A percentile compares a stretch with the other conserved stretches of the same genome.
Conservation (phyloP, 2,113 vertebrate species). For the Henicopernis longicauda region DNA sequence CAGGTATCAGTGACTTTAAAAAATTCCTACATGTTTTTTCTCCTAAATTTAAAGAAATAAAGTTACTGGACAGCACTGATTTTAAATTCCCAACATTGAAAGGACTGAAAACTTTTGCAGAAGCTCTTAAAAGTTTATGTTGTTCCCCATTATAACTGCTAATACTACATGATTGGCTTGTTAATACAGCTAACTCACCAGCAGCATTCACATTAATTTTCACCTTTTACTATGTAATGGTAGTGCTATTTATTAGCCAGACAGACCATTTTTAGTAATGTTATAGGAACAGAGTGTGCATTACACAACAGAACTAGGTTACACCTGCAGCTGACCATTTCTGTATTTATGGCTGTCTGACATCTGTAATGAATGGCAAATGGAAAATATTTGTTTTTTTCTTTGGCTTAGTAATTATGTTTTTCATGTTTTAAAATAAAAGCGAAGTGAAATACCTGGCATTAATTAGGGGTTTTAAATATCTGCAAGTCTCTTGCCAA, state of each 20-base stretch:
- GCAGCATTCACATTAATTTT: slow-evolving; percentile 40
- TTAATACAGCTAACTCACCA: slow-evolving; percentile 28
- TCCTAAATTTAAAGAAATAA: neutral
- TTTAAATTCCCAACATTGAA: neutral
- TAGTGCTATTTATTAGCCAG: slow-evolving; percentile 56
- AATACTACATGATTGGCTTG: slow-evolving; percentile 18
- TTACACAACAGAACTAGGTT: slow-evolving; percentile 33
- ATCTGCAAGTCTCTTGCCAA: slow-evolving; percentile 29
- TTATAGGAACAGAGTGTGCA: slow-evolving; percentile 40
- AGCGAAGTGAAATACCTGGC: slow-evolving; percentile 35
- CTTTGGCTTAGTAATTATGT: neutral
- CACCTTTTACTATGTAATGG: slow-evolving; percentile 44
- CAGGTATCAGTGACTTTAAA: neutral
- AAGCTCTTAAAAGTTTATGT: slow-evolving; percentile 40
- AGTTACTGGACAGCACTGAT: neutral
- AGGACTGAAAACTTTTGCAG: neutral
- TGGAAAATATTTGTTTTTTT: slow-evolving; percentile 49
- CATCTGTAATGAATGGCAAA: slow-evolving; percentile 54
- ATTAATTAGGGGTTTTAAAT: slow-evolving; percentile 64
- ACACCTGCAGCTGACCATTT: slow-evolving; percentile 60
- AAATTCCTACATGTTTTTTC: neutral
- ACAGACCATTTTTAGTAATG: slow-evolving; percentile 47
- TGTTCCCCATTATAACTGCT: slow-evolving; percentile 1
- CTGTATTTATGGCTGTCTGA: slow-evolving; percentile 60
- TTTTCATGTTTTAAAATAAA: slow-evolving; percentile 60